phyloP scores from a whole-genome alignment of 2,113 vertebrate genomes.

The Neofelis nebulosa region DNA sequence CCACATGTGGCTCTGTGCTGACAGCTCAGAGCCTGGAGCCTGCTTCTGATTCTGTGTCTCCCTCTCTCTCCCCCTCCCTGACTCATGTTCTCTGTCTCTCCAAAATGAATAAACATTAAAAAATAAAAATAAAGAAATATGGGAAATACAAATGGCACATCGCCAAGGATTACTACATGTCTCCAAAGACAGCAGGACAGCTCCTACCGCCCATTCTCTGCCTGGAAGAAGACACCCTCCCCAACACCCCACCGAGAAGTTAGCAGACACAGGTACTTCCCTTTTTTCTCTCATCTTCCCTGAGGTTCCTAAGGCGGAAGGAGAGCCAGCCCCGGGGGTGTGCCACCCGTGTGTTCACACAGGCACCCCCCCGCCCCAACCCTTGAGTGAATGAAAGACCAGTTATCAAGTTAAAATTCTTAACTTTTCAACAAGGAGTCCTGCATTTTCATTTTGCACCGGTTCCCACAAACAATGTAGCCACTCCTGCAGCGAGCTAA shows the following conservation, averaged over 20 bases:
- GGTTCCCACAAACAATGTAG: not conserved
- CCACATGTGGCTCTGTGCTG: no score
- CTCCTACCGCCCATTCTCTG: fast-evolving
- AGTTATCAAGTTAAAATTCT: not conserved
- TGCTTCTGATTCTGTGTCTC: no score
- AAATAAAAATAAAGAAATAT: not conserved
- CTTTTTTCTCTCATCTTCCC: not conserved
- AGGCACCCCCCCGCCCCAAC: not conserved
- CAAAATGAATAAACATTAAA: no score
- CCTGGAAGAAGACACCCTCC: not conserved
- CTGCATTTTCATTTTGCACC: not conserved
- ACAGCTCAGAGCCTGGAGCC: no score
- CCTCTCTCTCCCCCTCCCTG: no score
- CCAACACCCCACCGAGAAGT: fast-evolving
- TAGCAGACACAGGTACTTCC: not conserved
- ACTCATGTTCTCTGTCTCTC: no score
- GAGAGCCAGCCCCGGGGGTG: fast-evolving
- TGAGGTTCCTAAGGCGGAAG: not conserved
- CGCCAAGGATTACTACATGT: fast-evolving
- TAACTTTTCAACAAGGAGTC: not conserved
- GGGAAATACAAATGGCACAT: not conserved
- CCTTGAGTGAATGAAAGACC: fast-evolving
- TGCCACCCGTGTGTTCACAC: not conserved
- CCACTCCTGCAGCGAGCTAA: not conserved
- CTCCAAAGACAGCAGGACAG: not conserved